A percentile compares a stretch with the other conserved stretches of the same genome.
Conservation (phyloP, 2,113 vertebrate genomes). For the Aythya baeri region DNA sequence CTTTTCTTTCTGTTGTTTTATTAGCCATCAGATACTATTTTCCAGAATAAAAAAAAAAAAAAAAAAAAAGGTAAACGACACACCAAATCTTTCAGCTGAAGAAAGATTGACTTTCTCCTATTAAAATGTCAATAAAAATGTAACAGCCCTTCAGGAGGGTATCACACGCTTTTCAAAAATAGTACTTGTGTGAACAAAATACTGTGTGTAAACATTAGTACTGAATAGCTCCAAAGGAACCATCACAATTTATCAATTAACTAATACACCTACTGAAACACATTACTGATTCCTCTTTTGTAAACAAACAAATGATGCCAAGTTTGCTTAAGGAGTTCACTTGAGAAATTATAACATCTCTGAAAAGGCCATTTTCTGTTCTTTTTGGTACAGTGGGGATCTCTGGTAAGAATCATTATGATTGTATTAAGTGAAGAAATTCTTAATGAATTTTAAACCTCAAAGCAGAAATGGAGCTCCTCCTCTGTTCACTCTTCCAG, state of each 20-base stretch:
- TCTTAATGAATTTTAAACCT: not conserved
- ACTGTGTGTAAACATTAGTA: not conserved
- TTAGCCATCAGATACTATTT: not conserved
- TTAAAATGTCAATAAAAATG: not conserved
- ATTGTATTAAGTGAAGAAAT: not conserved
- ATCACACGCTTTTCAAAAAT: rapidly evolving
- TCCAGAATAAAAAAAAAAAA: not conserved
- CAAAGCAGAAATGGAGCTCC: not conserved
- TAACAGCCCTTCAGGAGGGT: not conserved
- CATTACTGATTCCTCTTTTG: not conserved
- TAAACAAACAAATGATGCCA: not conserved
- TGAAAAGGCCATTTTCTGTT: not conserved
- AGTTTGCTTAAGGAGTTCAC: not conserved
- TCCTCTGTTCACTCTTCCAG: not conserved
- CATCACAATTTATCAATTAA: not conserved
- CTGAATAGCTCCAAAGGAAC: not conserved
- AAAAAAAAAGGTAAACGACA: not conserved
- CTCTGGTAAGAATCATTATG: not conserved
- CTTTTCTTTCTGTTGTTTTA: not conserved
- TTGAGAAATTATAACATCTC: not conserved
- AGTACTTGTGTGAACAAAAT: not conserved
- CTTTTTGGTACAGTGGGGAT: not conserved
- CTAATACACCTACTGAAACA: not conserved
- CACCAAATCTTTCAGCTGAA: not conserved
- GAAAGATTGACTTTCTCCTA: not conserved